Conservation (phyloP, 2,113 vertebrate genomes). For the Electrona antarctica region DNA sequence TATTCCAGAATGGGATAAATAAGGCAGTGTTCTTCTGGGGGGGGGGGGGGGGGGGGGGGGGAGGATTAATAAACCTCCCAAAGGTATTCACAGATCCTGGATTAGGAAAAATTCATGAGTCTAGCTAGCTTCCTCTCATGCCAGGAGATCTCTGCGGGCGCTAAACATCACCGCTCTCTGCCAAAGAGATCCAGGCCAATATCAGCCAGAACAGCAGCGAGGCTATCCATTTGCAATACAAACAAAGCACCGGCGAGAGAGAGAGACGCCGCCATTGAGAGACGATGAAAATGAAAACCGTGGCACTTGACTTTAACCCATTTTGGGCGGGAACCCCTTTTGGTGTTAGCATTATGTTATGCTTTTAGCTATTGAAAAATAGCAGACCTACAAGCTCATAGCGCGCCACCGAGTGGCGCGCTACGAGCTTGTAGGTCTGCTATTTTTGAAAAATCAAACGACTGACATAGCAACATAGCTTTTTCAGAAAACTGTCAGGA, state of each 20-base stretch:
- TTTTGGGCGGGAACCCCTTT: too few species aligned
- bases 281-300: conserved; percentile 15
- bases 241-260: conserved; percentile 17
- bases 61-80: conserved; percentile 46
- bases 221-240: conserved; percentile 51
- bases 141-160: conserved; percentile 58
- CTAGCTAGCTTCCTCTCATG: conserved; percentile 41
- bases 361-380: too few species aligned
- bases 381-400: too few species aligned
- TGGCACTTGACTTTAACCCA: conserved; percentile 1
- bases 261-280: conserved; percentile 21
- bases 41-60: conserved; percentile 28
- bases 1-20: conserved; percentile 6
- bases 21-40: conserved; percentile 18
- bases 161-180: conserved; percentile 44
- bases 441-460: too few species aligned
- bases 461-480: too few species aligned
- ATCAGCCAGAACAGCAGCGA: conserved; percentile 19
- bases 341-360: too few species aligned
- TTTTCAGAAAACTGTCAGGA: too few species aligned
- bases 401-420: too few species aligned
- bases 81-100: conserved; percentile 34
- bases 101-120: conserved; percentile 65
- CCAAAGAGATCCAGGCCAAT: conserved; percentile 46
- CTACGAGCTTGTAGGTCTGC: too few species aligned